Percentiles rank a stretch among this genome's conserved stretches.
phyloP scores from a whole-genome alignment of 1,140 invertebrate species.

The Magallana angulata region DNA sequence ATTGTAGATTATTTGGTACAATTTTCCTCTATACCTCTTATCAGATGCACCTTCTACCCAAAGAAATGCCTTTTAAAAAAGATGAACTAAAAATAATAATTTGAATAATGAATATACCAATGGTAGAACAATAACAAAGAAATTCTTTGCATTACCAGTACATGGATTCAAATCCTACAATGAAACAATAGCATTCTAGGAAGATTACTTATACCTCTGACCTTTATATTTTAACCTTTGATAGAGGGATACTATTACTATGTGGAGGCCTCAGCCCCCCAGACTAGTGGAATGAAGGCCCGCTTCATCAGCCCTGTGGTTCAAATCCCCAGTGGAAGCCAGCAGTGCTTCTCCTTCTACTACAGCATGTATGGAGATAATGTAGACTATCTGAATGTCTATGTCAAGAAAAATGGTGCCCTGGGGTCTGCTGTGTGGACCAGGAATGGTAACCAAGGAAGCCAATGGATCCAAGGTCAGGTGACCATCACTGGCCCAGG shows the following conservation, averaged over 20 bases:
- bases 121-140: no score
- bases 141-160: no score
- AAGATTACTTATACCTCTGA: no score
- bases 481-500: slow-evolving; percentile 67
- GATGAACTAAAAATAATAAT: no score
- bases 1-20: no score
- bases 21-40: no score
- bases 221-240: slow-evolving; percentile 19
- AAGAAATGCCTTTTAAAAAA: no score
- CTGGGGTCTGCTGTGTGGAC: slow-evolving; percentile 65
- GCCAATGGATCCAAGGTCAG: slow-evolving; percentile 60
- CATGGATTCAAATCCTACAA: no score
- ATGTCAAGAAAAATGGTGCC: slow-evolving; percentile 51
- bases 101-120: no score
- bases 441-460: slow-evolving; percentile 60
- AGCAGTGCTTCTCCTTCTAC: slow-evolving; percentile 69
- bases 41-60: no score
- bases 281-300: slow-evolving; percentile 64
- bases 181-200: no score
- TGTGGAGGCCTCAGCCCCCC: slow-evolving; percentile 71
- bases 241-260: slow-evolving; percentile 75
- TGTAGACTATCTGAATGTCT: slow-evolving; percentile 72
- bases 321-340: slow-evolving; percentile 42
- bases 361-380: slow-evolving; percentile 74
- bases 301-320: slow-evolving; percentile 61